A percentile compares a stretch with the other conserved stretches of the same genome.
Evolutionary conservation across 1,140 invertebrate genomes (phyloP).

Genomic region (Trinorchestia longiramus): DNA sequence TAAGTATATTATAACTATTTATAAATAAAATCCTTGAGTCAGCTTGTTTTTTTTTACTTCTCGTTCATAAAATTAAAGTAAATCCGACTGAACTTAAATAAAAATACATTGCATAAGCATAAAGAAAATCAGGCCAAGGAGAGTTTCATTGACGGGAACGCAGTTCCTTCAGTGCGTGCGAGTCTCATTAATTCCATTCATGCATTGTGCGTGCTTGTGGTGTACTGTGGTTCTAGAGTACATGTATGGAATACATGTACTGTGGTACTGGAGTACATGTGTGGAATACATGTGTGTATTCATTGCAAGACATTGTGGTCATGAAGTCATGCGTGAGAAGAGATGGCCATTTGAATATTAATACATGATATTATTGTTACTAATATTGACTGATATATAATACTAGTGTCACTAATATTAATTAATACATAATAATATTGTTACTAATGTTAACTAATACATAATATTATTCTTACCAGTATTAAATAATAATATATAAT

Average conservation of each 20-base stretch:
- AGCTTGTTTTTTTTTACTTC: background rate
- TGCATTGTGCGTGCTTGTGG: background rate
- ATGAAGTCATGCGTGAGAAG: background rate
- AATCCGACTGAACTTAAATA: background rate
- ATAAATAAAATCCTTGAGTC: background rate
- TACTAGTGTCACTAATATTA: no score
- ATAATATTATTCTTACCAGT: no score
- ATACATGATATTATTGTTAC: background rate
- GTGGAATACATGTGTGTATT: background rate
- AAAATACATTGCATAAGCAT: no score
- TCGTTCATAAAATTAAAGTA: background rate
- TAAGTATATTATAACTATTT: background rate
- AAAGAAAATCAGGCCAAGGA: background rate
- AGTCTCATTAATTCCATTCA: background rate
- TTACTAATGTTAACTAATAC: no score
- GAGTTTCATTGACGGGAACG: background rate
- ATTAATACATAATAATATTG: no score
- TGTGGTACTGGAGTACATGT: background rate
- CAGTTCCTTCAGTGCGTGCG: background rate
- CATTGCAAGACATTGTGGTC: background rate
- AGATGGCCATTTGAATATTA: background rate
- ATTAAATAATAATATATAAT: no score
- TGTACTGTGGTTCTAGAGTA: background rate
- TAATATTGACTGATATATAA: no score
- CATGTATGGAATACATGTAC: background rate